Evolutionary conservation across 23 tunicate genomes (phyloP).

Genomic region (Styela plicata): DNA sequence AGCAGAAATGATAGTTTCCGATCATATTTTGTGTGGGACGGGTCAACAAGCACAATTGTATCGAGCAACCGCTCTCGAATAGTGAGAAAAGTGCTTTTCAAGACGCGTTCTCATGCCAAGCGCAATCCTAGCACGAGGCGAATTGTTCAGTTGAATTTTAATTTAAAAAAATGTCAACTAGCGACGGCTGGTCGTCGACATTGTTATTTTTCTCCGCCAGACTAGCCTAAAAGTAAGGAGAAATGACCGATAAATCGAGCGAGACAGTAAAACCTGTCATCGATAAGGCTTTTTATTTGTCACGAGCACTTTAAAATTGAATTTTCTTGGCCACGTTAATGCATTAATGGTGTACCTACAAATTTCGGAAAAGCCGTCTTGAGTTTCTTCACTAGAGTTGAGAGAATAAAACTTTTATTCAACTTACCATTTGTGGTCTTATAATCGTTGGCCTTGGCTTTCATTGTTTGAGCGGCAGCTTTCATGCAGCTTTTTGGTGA

Average conservation of each 20-base stretch:
- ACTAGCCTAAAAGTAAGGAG: too few relatives aligned
- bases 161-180: too few relatives aligned
- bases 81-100: too few relatives aligned
- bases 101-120: too few relatives aligned
- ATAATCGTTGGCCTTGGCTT: neutral
- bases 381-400: too few relatives aligned
- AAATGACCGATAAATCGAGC: too few relatives aligned
- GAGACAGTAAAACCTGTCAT: neutral
- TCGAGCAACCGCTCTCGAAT: too few relatives aligned
- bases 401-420: too few relatives aligned
- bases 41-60: neutral
- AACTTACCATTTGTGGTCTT: neutral
- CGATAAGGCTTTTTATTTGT: neutral
- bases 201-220: too few relatives aligned
- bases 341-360: neutral
- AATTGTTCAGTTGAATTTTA: too few relatives aligned
- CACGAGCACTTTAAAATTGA: neutral
- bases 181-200: neutral
- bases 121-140: too few relatives aligned
- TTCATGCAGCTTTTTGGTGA: conserved; percentile 67
- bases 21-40: neutral
- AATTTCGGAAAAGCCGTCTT: too few relatives aligned
- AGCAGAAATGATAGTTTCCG: neutral
- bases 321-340: neutral
- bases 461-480: conserved; percentile 39